These are phyloP conservation scores for Lucilia sericata DNA, from an alignment of 1,140 invertebrate genomes.

Conservation along the genomic window DNA sequence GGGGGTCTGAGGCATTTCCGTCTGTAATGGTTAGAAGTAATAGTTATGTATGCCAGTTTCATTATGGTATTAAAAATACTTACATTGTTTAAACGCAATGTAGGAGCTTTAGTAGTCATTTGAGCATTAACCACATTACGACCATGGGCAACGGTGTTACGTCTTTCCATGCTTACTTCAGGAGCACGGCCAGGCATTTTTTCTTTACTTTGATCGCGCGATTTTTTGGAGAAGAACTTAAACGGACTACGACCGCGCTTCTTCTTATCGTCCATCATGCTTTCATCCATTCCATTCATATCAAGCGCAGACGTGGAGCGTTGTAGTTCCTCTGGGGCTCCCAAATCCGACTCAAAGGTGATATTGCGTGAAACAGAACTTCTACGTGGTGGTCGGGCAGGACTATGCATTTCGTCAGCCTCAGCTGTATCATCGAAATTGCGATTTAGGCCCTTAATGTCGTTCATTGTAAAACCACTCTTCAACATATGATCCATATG, in stretches of 20 bases:
- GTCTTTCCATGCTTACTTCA: constrained; percentile 58
- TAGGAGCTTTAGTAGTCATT: constrained; percentile 60
- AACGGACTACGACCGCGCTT: constrained; percentile 90
- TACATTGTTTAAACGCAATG: constrained; percentile 59
- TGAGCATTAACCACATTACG: constrained; percentile 64
- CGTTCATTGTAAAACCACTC: constrained; percentile 92
- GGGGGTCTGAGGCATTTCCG: constrained; percentile 60
- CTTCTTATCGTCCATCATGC: constrained; percentile 82
- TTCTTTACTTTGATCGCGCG: constrained; percentile 64
- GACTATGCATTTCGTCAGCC: constrained; percentile 76
- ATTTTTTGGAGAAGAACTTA: constrained; percentile 74
- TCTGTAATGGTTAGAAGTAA: constrained; percentile 60
- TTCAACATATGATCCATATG: constrained; percentile 93
- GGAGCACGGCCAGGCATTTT: constrained; percentile 53
- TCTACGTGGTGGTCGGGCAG: constrained; percentile 79
- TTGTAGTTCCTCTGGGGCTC: constrained; percentile 70
- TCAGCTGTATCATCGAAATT: constrained; percentile 88
- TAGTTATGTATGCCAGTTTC: not conserved
- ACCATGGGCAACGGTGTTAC: constrained; percentile 64
- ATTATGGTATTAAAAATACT: constrained; percentile 25
- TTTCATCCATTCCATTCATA: constrained; percentile 74
- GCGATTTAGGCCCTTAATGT: constrained; percentile 90
- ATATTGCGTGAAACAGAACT: constrained; percentile 77
- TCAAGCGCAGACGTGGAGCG: constrained; percentile 81
- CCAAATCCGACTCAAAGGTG: constrained; percentile 56